Percentiles rank a stretch among this genome's conserved stretches.
phyloP scores from a whole-genome alignment of 2,888 invertebrate genomes.

The Alcis repandata region DNA sequence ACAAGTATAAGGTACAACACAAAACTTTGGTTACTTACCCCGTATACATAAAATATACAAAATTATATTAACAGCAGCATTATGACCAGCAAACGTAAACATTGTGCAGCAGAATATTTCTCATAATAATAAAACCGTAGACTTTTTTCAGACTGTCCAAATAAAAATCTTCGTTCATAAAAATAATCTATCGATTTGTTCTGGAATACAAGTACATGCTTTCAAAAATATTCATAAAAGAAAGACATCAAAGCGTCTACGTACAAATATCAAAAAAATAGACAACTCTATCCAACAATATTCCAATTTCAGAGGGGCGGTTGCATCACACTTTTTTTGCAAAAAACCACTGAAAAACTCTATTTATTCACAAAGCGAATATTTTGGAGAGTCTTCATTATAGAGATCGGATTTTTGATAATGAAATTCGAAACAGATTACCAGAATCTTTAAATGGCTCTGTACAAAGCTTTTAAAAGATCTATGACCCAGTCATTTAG shows the following conservation, averaged over 20 bases:
- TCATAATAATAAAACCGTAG: not conserved
- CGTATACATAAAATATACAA: too few species aligned
- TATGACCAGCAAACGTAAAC: too few species aligned
- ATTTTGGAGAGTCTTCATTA: not conserved
- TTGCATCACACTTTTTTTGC: slow-evolving; percentile 12
- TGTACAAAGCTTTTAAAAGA: not conserved
- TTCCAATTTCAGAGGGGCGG: slow-evolving; percentile 9
- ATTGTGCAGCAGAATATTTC: too few species aligned
- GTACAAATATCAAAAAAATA: not conserved
- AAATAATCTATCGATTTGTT: not conserved
- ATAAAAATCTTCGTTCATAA: not conserved
- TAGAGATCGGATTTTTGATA: not conserved
- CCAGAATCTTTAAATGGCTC: not conserved
- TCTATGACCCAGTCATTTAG: not conserved
- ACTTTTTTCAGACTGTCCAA: not conserved
- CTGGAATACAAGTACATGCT: not conserved
- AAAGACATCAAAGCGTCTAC: slow-evolving; percentile 3
- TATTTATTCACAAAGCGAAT: slow-evolving; percentile 2
- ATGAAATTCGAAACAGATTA: not conserved
- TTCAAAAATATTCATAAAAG: not conserved
- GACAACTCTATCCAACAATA: slow-evolving; percentile 9
- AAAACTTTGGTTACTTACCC: too few species aligned
- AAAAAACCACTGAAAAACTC: slow-evolving; percentile 7
- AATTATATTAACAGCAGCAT: too few species aligned
- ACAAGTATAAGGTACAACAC: too few species aligned